Base-by-base conservation (phyloP, 2,888 invertebrate species). In the Argyresthia albistria region DNA sequence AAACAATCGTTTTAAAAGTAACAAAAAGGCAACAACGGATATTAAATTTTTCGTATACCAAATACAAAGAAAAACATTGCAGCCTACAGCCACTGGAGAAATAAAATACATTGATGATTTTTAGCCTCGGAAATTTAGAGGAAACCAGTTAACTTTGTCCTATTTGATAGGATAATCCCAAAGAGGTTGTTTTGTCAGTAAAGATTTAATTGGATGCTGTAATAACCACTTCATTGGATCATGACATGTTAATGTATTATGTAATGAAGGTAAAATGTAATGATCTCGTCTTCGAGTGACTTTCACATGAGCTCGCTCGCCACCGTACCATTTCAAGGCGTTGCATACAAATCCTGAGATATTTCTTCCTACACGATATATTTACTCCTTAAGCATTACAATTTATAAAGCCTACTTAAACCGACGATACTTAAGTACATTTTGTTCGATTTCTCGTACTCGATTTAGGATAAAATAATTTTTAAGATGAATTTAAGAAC, bases 341-440 rank as follows among this genome's bases (percentile, higher is more conserved):
- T 4, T n/a, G 39, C 39, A 39, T 11, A 39, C 45, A 45, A 45
- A 15, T 45, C 15, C 1, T 45, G 12, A 9, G 15, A 45, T 15
- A 14, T 45, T 76, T 70, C 73, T 72, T 70, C 75, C 65, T 73
- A 81, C 82, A 83, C 80, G 67, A 79, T 72, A 25, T 25, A 15
- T 36, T 48, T 48, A 48, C 67, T 73, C 69, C 48, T 68, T 69
- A 87, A 73, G 84, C 80, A 76, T 82, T 80, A 81, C 79, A 80
- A 84, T 84, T 84, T 86, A 83, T 84, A 83, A 87, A 87, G 86
- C 86, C 80, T 86, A 86, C 82, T 80, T 83, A 84, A 70, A 77
- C 73, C 78, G 72, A 83, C 70, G 70, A 83, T 81, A 81, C 81
- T 86, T 87, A 87, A 86, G 87, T 87, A 87, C 87, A 82, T 82